These are phyloP conservation scores for Limanda limanda DNA, from an alignment of 2,113 vertebrate genomes.

Conservation along the genomic window DNA sequence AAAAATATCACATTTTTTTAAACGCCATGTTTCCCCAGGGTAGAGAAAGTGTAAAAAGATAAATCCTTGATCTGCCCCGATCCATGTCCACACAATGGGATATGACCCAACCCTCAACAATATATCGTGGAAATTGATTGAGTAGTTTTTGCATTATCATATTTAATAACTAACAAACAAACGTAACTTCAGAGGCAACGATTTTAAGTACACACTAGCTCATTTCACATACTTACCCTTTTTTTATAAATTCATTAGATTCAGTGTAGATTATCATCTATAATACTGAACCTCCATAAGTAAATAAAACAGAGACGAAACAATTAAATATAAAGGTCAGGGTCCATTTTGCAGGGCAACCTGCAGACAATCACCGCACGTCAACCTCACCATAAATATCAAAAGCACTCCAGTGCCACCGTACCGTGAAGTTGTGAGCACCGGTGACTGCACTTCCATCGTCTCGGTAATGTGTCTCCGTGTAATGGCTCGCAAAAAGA, in stretches of 20 bases:
- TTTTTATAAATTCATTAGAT: not conserved
- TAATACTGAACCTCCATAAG: not conserved
- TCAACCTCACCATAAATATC: conserved; percentile 48
- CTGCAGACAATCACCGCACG: conserved; percentile 18
- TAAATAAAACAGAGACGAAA: not conserved
- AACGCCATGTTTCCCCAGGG: too few relatives aligned
- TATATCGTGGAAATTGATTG: not conserved
- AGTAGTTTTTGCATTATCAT: not conserved
- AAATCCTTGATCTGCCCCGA: too few relatives aligned
- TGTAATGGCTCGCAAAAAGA: conserved; percentile 90
- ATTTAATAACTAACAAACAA: too few relatives aligned
- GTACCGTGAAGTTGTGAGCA: conserved; percentile 87
- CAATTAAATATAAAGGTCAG: not conserved
- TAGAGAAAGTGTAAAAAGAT: too few relatives aligned
- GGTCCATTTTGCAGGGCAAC: conserved; percentile 27
- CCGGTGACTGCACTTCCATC: conserved; percentile 87
- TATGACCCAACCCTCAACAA: not conserved
- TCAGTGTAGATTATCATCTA: not conserved
- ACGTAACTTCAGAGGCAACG: too few relatives aligned
- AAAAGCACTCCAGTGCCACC: conserved; percentile 49
- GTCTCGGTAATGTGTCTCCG: conserved; percentile 91
- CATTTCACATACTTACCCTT: conserved; percentile 7
- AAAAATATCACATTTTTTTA: not conserved
- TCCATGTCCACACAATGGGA: too few relatives aligned
- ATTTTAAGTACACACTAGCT: not conserved